Conservation (phyloP, 2,113 vertebrate species). For the Nestor notabilis region DNA sequence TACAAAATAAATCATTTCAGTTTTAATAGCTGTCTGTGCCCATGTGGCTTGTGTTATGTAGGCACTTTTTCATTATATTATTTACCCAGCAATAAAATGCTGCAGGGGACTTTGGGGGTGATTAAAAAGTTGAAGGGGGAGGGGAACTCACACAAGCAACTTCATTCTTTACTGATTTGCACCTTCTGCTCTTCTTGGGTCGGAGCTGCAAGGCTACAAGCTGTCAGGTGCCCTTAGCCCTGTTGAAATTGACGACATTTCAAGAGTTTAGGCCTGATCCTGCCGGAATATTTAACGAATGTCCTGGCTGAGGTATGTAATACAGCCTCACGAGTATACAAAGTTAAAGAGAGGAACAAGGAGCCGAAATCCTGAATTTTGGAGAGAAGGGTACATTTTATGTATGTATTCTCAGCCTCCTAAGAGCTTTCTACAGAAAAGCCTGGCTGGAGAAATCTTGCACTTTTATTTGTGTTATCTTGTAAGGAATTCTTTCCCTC, state of each 20-base stretch:
- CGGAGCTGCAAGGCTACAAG: constrained; percentile 1
- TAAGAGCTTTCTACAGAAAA: neutral
- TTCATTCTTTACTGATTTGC: constrained; percentile 43
- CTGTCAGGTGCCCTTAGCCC: constrained; percentile 27
- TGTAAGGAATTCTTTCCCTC: neutral
- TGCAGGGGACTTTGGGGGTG: constrained; percentile 56
- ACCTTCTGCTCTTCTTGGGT: constrained; percentile 55
- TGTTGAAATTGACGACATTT: neutral
- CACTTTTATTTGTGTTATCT: neutral
- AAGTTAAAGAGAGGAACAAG: neutral
- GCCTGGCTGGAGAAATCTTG: neutral
- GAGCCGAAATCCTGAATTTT: neutral
- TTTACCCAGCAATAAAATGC: constrained; percentile 65
- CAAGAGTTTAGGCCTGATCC: neutral
- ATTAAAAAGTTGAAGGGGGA: constrained; percentile 45
- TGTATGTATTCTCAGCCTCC: neutral
- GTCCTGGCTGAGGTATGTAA: neutral
- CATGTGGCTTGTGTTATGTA: constrained; percentile 71
- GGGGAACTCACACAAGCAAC: neutral
- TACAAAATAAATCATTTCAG: constrained; percentile 75
- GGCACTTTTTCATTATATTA: constrained; percentile 70
- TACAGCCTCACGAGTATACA: neutral
- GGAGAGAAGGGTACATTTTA: neutral
- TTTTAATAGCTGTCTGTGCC: constrained; percentile 73
- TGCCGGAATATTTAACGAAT: neutral